Percentiles rank a stretch among this genome's conserved stretches.
These are phyloP conservation scores for Paraescarpia echinospica DNA, from an alignment of 1,140 invertebrate species.

Conservation along the genomic window DNA sequence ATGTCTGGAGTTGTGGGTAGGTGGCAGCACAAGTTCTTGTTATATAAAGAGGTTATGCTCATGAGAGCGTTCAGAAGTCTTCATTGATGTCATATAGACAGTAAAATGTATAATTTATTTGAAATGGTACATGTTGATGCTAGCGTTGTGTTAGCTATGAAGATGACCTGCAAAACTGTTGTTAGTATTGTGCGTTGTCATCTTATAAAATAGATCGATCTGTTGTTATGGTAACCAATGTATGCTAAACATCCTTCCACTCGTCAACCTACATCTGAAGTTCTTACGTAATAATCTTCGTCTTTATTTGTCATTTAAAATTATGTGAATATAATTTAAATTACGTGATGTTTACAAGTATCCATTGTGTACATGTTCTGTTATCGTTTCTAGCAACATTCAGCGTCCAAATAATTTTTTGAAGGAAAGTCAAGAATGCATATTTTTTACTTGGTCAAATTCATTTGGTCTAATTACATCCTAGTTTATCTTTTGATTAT, in stretches of 20 bases:
- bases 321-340: not conserved
- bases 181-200: not conserved
- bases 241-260: too few species aligned
- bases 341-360: not conserved
- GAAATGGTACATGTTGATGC: not conserved
- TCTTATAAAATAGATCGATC: not conserved
- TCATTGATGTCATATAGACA: not conserved
- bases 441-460: not conserved
- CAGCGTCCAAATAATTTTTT: too few species aligned
- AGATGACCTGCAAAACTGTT: not conserved
- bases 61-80: not conserved
- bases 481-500: not conserved
- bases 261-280: too few species aligned
- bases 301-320: not conserved
- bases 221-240: too few species aligned
- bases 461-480: not conserved
- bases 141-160: not conserved
- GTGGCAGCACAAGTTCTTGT: slow-evolving; percentile 23
- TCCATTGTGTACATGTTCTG: not conserved
- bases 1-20: slow-evolving; percentile 97
- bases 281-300: not conserved
- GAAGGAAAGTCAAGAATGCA: too few species aligned
- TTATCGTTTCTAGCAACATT: not conserved
- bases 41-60: not conserved
- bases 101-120: not conserved